These are phyloP conservation scores for Drosophila gunungcola DNA, from an alignment of 1,140 invertebrate genomes.

Conservation along the genomic window DNA sequence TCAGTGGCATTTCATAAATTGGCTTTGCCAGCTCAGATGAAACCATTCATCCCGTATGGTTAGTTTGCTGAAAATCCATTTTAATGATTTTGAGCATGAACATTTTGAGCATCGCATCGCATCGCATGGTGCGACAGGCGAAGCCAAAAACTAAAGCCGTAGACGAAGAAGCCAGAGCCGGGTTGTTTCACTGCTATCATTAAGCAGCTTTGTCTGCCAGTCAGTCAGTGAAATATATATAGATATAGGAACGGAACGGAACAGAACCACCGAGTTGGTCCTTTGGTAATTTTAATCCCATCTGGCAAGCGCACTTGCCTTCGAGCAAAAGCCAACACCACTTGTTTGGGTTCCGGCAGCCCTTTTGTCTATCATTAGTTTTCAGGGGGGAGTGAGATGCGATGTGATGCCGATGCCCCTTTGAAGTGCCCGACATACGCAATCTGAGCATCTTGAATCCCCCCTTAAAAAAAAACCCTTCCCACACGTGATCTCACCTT, in stretches of 20 bases:
- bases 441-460: constrained; percentile 31
- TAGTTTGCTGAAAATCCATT: constrained; percentile 46
- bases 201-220: constrained; percentile 62
- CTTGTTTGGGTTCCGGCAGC: constrained; percentile 41
- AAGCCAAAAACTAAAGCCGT: constrained; percentile 38
- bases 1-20: constrained; percentile 51
- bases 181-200: constrained; percentile 34
- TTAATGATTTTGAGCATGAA: constrained; percentile 45
- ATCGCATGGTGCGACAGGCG: constrained; percentile 20
- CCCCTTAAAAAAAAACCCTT: not conserved
- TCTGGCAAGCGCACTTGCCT: constrained; percentile 51
- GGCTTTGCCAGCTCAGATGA: constrained; percentile 40
- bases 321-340: constrained; percentile 44
- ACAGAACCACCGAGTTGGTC: constrained; percentile 6
- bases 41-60: constrained; percentile 18
- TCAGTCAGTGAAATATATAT: not conserved
- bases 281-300: constrained; percentile 67
- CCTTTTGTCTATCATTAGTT: constrained; percentile 64
- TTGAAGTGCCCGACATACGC: constrained; percentile 53
- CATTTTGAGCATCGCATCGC: no score
- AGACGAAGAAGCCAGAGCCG: constrained; percentile 31
- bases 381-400: constrained; percentile 1
- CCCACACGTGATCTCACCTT: constrained; percentile 41
- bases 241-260: not conserved
- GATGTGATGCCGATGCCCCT: constrained; percentile 10